These are phyloP conservation scores for Sitobion miscanthi DNA, from an alignment of 1,140 invertebrate genomes.

Conservation along the genomic window DNA sequence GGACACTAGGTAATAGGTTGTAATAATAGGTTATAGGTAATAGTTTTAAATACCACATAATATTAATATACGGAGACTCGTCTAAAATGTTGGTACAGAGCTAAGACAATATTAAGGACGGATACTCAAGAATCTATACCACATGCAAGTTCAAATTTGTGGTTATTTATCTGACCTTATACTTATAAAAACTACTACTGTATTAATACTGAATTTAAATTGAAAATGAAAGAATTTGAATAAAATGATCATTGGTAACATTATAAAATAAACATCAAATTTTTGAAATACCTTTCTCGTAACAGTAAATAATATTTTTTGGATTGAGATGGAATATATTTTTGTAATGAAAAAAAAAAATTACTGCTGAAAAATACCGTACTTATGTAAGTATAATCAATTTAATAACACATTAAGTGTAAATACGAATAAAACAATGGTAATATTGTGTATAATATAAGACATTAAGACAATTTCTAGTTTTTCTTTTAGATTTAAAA, in stretches of 20 bases:
- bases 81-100: background rate
- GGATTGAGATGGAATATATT: background rate
- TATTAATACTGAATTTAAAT: background rate
- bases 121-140: background rate
- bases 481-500: background rate
- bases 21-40: too few species aligned
- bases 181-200: background rate
- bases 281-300: background rate
- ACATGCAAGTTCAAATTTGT: background rate
- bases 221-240: background rate
- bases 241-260: background rate
- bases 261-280: constrained; percentile 9
- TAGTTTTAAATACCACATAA: too few species aligned
- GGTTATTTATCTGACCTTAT: background rate
- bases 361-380: background rate
- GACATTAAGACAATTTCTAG: background rate
- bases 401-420: background rate
- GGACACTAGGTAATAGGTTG: too few species aligned
- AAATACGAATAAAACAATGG: background rate
- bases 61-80: background rate
- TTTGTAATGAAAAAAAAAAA: background rate
- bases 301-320: constrained; percentile 19
- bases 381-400: background rate
- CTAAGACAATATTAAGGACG: background rate
- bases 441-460: background rate